Conservation (phyloP, 2,113 vertebrate genomes). For the Climacteris rufus region DNA sequence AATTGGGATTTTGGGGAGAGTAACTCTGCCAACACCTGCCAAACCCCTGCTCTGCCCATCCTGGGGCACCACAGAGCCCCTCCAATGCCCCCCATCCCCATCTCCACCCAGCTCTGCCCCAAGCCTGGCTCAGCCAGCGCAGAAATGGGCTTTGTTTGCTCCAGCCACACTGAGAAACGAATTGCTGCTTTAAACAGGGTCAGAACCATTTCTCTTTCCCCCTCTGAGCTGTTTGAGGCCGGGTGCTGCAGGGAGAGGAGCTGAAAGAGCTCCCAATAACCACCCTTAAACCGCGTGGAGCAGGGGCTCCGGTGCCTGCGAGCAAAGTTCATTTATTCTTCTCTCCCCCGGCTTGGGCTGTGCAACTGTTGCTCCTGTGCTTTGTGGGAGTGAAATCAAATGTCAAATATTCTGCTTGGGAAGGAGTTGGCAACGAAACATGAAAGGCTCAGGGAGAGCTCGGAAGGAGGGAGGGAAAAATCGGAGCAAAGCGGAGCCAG, state of each 20-base stretch:
- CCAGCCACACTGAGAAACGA: not conserved
- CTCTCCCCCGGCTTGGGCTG: not conserved
- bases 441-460: conserved; percentile 44
- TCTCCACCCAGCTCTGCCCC: accelerated
- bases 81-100: not conserved
- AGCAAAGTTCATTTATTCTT: conserved; percentile 32
- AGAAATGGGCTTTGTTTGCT: not conserved
- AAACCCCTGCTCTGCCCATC: not conserved
- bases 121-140: not conserved
- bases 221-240: not conserved
- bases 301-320: not conserved
- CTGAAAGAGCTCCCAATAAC: not conserved
- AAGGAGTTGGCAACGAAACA: conserved; percentile 21
- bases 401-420: conserved; percentile 53
- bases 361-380: conserved; percentile 55
- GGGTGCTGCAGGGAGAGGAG: not conserved
- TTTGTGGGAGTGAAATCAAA: conserved; percentile 63
- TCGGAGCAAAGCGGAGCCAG: not conserved
- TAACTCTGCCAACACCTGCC: not conserved
- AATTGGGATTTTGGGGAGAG: not conserved
- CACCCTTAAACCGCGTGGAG: not conserved
- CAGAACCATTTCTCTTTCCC: not conserved
- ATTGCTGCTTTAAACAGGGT: not conserved
- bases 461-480: not conserved
- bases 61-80: not conserved